Evolutionary conservation across 2,888 invertebrate species (phyloP).

Genomic region (Cataglyphis cursor): DNA sequence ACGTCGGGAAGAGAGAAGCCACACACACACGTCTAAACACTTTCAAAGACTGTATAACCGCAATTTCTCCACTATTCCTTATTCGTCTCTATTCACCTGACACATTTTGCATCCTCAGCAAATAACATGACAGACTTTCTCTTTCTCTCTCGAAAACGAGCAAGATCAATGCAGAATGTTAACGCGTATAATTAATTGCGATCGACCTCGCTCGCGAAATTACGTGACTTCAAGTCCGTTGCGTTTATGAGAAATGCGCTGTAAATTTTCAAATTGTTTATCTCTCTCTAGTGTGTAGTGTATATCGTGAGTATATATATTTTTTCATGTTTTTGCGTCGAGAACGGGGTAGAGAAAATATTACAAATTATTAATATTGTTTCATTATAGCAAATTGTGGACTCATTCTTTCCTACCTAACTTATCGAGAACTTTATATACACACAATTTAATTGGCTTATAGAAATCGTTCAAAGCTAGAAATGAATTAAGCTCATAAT

Average conservation of each 20-base stretch:
- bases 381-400: constrained; percentile 33
- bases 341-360: constrained; percentile 13
- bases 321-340: constrained; percentile 28
- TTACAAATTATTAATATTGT: constrained; percentile 11
- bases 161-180: background rate
- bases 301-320: constrained; percentile 21
- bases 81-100: constrained; percentile 62
- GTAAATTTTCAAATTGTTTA: constrained; percentile 25
- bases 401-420: constrained; percentile 17
- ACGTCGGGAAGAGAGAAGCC: constrained; percentile 39
- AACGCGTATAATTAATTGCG: constrained; percentile 19
- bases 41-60: constrained; percentile 22
- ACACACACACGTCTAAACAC: background rate
- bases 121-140: constrained; percentile 73
- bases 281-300: background rate
- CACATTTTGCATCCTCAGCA: constrained; percentile 67
- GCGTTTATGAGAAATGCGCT: constrained; percentile 34
- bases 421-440: background rate
- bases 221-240: constrained; percentile 12
- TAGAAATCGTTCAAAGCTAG: background rate
- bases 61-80: constrained; percentile 30
- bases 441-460: background rate
- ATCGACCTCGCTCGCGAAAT: constrained; percentile 10
- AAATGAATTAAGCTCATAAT: constrained; percentile 23
- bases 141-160: constrained; percentile 41